A percentile compares a stretch with the other conserved stretches of the same genome.
Conservation (phyloP, 2,113 vertebrate species). For the Prunella himalayana region DNA sequence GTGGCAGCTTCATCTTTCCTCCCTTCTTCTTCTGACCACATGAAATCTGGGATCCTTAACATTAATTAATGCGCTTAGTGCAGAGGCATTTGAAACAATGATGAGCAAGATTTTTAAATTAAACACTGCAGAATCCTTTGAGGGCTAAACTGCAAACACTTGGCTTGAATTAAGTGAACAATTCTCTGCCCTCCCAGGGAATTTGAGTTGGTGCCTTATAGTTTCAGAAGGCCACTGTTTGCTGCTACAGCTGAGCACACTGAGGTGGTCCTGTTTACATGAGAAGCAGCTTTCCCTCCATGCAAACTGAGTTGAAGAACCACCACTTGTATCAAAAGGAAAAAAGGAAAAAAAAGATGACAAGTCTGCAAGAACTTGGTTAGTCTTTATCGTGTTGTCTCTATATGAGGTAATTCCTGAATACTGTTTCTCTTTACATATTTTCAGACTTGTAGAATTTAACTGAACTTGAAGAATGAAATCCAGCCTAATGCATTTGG, state of each 20-base stretch:
- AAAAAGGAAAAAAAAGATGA: background rate
- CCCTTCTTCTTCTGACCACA: background rate
- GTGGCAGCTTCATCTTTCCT: background rate
- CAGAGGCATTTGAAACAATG: background rate
- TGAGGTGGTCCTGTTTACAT: background rate
- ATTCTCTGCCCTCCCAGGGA: background rate
- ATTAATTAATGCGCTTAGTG: background rate
- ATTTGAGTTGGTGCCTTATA: background rate
- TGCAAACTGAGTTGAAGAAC: background rate
- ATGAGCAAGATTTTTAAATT: background rate
- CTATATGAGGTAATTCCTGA: background rate
- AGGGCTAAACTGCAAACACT: background rate
- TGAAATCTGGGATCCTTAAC: background rate
- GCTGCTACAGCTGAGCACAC: background rate
- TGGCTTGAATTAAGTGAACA: background rate
- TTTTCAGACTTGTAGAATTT: background rate
- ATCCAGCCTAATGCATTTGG: slow-evolving; percentile 57
- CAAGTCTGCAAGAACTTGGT: background rate
- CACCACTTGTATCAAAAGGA: background rate
- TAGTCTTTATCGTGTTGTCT: background rate
- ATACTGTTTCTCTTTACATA: background rate
- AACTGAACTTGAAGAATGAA: slow-evolving; percentile 55
- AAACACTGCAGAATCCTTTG: background rate
- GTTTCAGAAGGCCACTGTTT: background rate
- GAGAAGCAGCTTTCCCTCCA: background rate